Percentiles rank a stretch among this genome's conserved stretches.
Conservation (phyloP, 2,888 invertebrate species). For the Dysmachus trigonus region DNA sequence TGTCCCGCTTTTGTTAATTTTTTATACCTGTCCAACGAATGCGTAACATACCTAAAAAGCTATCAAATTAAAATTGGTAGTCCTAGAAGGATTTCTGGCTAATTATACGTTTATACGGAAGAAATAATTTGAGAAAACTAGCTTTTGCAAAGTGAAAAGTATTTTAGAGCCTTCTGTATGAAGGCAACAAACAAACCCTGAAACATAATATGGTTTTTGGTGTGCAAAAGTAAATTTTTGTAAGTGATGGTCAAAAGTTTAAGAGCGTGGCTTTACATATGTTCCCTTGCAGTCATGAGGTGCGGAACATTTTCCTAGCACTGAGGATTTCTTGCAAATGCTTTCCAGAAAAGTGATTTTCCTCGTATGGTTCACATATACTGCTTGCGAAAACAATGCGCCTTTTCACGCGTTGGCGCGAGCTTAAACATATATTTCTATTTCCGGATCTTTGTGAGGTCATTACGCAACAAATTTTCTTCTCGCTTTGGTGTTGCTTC, state of each 20-base stretch:
- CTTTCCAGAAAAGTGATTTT: not conserved
- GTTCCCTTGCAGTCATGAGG: no score
- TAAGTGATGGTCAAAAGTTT: no score
- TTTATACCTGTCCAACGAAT: no score
- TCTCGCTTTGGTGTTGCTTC: conserved; percentile 10
- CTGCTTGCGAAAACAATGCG: not conserved
- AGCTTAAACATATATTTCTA: not conserved
- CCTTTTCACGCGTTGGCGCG: not conserved
- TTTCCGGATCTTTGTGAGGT: not conserved
- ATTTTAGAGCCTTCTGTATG: not conserved
- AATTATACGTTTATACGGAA: not conserved
- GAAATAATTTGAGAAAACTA: not conserved
- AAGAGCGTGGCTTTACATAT: no score
- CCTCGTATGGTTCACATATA: not conserved
- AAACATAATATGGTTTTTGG: no score
- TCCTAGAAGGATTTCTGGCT: not conserved
- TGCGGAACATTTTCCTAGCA: no score
- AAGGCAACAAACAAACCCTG: not conserved
- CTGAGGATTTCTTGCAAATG: not conserved
- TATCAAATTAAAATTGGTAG: not conserved
- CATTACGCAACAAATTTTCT: conserved; percentile 1
- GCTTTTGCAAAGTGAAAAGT: not conserved
- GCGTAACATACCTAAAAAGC: no score
- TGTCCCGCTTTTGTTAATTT: no score
- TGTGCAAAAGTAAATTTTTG: no score